Conservation (phyloP, 2,888 invertebrate species). For the Latrodectus elegans region DNA sequence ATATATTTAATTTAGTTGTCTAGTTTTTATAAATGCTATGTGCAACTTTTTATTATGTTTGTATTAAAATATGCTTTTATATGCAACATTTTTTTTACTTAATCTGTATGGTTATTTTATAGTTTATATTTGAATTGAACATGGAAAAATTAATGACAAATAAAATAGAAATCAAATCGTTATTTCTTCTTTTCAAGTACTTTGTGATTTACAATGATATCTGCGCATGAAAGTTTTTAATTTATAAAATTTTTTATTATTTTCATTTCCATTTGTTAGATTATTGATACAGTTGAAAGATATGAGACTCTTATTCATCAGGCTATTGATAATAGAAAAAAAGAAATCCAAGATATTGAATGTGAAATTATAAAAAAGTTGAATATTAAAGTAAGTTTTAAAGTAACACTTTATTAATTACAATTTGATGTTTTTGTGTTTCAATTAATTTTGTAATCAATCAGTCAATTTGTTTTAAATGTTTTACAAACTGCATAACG, state of each 20-base stretch:
- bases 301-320: neutral
- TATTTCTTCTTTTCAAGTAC: neutral
- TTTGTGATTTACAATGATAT: neutral
- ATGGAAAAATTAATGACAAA: neutral
- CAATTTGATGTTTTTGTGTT: too few species aligned
- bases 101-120: too few species aligned
- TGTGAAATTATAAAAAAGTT: conserved; percentile 31
- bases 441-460: too few species aligned
- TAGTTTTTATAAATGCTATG: neutral
- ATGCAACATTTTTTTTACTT: neutral
- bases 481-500: too few species aligned
- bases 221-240: neutral
- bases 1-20: neutral
- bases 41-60: too few species aligned
- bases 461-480: too few species aligned
- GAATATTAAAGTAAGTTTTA: conserved; percentile 38
- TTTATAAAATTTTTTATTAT: neutral
- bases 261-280: neutral
- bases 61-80: neutral
- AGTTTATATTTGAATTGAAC: neutral
- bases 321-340: neutral
- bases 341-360: conserved; percentile 26
- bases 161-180: neutral
- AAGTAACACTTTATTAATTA: too few species aligned
- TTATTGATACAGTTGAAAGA: neutral